Conservation (phyloP, 2,888 invertebrate genomes). For the Lycocerus yunnanus region DNA sequence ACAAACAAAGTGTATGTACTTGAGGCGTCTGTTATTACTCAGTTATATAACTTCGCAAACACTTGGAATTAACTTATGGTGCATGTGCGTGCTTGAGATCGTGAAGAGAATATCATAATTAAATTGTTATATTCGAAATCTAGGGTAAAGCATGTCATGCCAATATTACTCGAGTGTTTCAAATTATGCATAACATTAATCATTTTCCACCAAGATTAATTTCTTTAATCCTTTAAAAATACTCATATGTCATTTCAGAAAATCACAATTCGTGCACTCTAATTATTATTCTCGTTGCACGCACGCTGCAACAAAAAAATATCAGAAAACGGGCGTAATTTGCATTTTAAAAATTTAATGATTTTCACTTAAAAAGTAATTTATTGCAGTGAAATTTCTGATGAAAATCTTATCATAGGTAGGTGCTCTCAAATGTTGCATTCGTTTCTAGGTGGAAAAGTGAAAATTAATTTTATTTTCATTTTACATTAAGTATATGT, state of each 20-base stretch:
- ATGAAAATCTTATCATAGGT: no score
- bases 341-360: background rate
- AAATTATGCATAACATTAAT: slow-evolving; percentile 1
- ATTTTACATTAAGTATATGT: no score
- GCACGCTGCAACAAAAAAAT: background rate
- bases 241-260: background rate
- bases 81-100: background rate
- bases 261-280: background rate
- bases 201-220: background rate
- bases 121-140: slow-evolving; percentile 3
- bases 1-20: background rate
- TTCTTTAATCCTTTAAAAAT: background rate
- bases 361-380: background rate
- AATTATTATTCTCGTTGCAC: background rate
- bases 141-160: background rate
- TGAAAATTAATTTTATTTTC: background rate
- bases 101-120: background rate
- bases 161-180: background rate
- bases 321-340: background rate
- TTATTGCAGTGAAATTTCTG: background rate
- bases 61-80: background rate
- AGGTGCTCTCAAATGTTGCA: background rate
- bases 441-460: background rate
- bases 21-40: background rate
- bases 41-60: background rate